These are phyloP conservation scores for Numenius arquata DNA, from an alignment of 2,113 vertebrate species.

Conservation along the genomic window DNA sequence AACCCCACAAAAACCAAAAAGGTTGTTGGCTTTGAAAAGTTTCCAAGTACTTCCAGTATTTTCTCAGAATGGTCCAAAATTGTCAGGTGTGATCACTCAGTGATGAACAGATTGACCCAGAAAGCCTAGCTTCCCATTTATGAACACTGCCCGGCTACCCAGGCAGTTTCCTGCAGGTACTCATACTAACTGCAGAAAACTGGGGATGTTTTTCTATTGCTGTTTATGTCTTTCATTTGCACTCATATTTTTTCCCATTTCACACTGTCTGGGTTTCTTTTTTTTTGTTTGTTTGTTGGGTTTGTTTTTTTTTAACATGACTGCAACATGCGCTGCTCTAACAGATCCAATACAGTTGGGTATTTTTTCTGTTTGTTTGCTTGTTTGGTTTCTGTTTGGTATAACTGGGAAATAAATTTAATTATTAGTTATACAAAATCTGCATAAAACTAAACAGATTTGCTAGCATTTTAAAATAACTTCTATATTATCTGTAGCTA, in stretches of 20 bases:
- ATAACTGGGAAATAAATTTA: neutral
- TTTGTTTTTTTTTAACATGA: neutral
- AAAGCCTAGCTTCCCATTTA: neutral
- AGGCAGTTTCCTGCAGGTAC: neutral
- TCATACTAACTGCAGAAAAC: neutral
- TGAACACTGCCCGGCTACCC: neutral
- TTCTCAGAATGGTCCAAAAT: neutral
- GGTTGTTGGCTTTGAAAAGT: neutral
- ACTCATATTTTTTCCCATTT: neutral
- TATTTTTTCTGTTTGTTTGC: neutral
- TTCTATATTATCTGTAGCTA: neutral
- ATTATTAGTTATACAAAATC: neutral
- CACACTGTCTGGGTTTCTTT: neutral
- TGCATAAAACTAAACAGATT: neutral
- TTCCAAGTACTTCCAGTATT: neutral
- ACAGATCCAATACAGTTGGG: neutral
- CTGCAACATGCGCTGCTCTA: neutral
- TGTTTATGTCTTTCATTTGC: neutral
- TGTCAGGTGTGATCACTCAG: neutral
- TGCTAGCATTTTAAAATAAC: neutral
- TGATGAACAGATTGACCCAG: neutral
- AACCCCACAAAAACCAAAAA: neutral
- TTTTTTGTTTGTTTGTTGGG: neutral
- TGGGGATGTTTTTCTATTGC: neutral
- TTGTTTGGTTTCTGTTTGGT: neutral